Base-by-base conservation (phyloP, 2,797 vertebrate genomes). In the Pipistrellus pygmaeus region DNA sequence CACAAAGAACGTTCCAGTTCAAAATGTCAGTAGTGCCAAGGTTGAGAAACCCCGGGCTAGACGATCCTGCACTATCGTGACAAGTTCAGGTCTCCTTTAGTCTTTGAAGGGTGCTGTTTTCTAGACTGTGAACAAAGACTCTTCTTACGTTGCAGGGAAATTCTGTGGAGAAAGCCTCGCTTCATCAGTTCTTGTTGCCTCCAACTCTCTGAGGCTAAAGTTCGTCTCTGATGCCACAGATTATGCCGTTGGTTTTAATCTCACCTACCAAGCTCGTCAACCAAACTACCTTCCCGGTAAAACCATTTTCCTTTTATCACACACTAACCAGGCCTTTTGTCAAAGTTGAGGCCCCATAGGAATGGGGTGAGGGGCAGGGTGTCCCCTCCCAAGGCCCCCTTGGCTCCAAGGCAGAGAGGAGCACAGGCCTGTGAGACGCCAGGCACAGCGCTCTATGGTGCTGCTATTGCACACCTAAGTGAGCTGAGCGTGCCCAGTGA, bases 141-240 rank as follows among this genome's bases (percentile, higher is more conserved):
- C 75, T 88, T 66, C 73, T 95, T 72, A 8, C 25, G 2, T 96
- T 98, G 60, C 97, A 99, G 99, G 98, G 0, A 98, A 98, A 82
- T 98, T 99, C 96, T 99, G 99, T 96, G 99, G 99, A 62, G 88
- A 88, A 87, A 92, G 93, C 8, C 80, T 86, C 20, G 98, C 98
- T 13, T 87, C 97, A 11, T 98, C 98, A 1, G 41, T 99, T 94
- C 98, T 99, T 32, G 91, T 99, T 64, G 97, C 97, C 41, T 98
- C 98, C 95, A 97, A 95, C n/a, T 97, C 92, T 84, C 72, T 99
- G 93, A 97, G 77, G 23, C 97, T 99, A 48, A 97, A 98, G 90
- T 99, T 99, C 95, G 94, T 98, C 96, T 99, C 99, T 94, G 99
- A 99, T 85, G 94, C 96, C 86, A 98, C 97, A 71, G 87, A 96